These are phyloP conservation scores for Sminthurides aquaticus DNA, from an alignment of 2,888 invertebrate genomes.

Conservation along the genomic window DNA sequence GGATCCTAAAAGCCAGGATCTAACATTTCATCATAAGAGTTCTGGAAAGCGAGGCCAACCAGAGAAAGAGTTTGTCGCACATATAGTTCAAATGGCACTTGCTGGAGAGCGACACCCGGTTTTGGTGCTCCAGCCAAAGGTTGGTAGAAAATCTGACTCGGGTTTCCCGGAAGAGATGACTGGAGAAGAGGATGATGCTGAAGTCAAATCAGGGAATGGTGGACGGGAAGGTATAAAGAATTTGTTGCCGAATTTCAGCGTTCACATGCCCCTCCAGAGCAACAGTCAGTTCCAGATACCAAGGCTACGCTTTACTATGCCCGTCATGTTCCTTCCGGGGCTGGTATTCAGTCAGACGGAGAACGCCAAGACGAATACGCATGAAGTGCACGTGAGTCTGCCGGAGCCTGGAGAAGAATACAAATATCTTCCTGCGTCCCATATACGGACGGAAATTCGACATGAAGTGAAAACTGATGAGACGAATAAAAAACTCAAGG, in stretches of 20 bases:
- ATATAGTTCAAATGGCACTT: constrained; percentile 7
- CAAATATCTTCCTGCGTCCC: constrained; percentile 3
- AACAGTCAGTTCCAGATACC: constrained; percentile 22
- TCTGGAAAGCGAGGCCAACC: background rate
- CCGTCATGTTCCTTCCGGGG: constrained; percentile 15
- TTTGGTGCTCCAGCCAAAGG: constrained; percentile 11
- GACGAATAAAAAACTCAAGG: background rate
- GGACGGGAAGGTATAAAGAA: background rate
- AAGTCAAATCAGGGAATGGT: background rate
- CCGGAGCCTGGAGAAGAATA: constrained; percentile 9
- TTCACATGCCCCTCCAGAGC: constrained; percentile 17
- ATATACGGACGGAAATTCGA: background rate
- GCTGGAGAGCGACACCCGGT: constrained; percentile 12
- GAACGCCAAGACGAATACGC: constrained; percentile 13
- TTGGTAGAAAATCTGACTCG: background rate
- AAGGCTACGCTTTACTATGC: constrained; percentile 13
- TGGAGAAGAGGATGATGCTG: background rate
- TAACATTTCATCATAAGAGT: constrained; percentile 11
- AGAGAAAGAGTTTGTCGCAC: constrained; percentile 9
- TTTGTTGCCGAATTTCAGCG: constrained; percentile 13
- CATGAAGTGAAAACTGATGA: background rate
- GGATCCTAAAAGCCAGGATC: constrained; percentile 10
- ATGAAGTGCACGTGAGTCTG: constrained; percentile 17
- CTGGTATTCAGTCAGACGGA: constrained; percentile 20
- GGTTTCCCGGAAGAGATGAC: background rate